Base-by-base conservation (phyloP, 1,140 invertebrate genomes). In the Lerema accius region DNA sequence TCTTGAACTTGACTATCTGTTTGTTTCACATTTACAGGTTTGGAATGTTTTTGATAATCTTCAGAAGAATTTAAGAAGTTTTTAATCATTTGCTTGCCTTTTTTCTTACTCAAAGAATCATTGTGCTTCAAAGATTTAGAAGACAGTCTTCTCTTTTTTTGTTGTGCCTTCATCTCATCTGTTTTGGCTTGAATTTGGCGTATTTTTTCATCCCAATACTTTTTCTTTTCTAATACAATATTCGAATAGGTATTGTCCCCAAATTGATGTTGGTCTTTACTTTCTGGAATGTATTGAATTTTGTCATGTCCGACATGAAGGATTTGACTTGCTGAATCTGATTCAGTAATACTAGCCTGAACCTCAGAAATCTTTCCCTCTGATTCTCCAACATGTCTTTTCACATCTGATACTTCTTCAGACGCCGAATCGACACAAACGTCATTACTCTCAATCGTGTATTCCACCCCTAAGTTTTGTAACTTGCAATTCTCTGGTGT, bases 141-240 rank as follows among this genome's bases (percentile, higher is more conserved):
- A 28, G 79, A 72, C 15, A 77, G 63, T 63, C 84, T 79, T 63
- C 76, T 82, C 67, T 79, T 82, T 63, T 70, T 84, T 67, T 83
- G 71, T 48, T 75, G 65, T 37, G 68, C 64, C 60, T 82, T 79
- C 48, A 73, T 63, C 81, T 86, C 86, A 80, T 88, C 80, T 17
- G 78, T 76, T 59, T 84, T 86, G 9, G 77, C 84, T 69, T 89
- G 83, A 49, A 89, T 83, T 67, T 83, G 75, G 42, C 82, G 78
- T 48, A 92, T 92, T 72, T 76, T 91, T 56, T 91, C 85, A 69
- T 92, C 91, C 91, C 91, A 92, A 66, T 90, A 92, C 68, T 86
- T 89, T 73, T 91, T 92, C 65, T 83, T 91, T 73, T 92, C 91
- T 43, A 86, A 74, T 3, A 92, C 88, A 51, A 91, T 86, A 51